Evolutionary conservation across 2,888 invertebrate genomes (phyloP), one percentile per base, ranked within the genome.

Genomic region (Ichneumoninae sp.): DNA sequence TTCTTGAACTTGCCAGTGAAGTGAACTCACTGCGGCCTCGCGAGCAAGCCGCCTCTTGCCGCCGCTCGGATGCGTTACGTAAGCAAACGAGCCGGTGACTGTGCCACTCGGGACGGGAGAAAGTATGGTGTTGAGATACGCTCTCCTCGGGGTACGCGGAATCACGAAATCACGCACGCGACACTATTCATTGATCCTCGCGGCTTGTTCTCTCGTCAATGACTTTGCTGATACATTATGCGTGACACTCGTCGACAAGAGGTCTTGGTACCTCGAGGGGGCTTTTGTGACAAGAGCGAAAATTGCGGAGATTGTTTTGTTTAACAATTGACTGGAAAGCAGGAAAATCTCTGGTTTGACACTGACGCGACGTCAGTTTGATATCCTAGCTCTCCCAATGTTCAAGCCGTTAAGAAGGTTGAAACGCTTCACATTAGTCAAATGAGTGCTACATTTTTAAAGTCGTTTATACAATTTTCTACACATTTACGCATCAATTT

Each of bases 41-140:
- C 75, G 40, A 33, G 76, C 57, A 47, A 26, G 47, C 44, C 44
- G 26, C 13, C 57, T 22, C 22, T 22, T 7, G 47, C 8, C 36
- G 36, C 71, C 22, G 54, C 16, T 65, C 22, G 33, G 33, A 30
- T 44, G 70, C 22, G 44, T 81, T 81, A 77, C 54, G 44, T 74
- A 81, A 81, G 77, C 52, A 60, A 76, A 72, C 65, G 69, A 72
- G 80, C 60, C 60, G 66, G 52, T 66, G 57, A 60, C 76, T 74
- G 33, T 57, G 47, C n/a, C 65, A 52, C 22, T 47, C 44, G 30
- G 65, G 68, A 77, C 62, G 72, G 62, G 84, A 78, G 84, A 84
- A 80, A 80, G 84, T 79, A 26, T 36, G 16, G 8, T 74, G 47
- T 47, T 22, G 47, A 52, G 75, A 76, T 75, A 50, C 8, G 60